Base-by-base conservation (phyloP, 2,888 invertebrate species). In the Polydrusus pterygomalis region DNA sequence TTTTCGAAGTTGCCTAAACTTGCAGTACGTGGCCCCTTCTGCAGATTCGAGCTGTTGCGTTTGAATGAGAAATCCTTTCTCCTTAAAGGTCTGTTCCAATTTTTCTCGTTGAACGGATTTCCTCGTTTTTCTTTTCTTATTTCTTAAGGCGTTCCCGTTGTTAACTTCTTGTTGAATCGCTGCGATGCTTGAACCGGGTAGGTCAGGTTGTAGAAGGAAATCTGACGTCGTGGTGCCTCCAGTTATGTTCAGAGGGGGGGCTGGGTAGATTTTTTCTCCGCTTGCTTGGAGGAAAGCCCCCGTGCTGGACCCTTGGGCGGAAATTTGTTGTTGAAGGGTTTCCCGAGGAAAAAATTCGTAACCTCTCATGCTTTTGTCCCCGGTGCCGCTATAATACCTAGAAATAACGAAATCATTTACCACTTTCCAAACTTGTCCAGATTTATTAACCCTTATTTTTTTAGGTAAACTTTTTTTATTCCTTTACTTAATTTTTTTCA, bases 11-110 rank as follows among this genome's bases (percentile, higher is more conserved):
- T 97, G 97, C 60, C 97, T 88, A 85, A 97, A 97, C 86, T 97
- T 97, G 87, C 97, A 97, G 84, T 97, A 97, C 0, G 97, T 97
- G 0, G 97, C 96, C 0, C 97, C 97, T 85, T 97, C 97, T 0
- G 97, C 96, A 0, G 96, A 96, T 84, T 97, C 96, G 65, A 97
- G 88, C 85, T 97, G 97, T 85, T 97, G 97, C 0, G 97, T 97
- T 85, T 97, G 97, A 71, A 97, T 97, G 62, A 97, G 89, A 85
- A 97, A 97, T 0, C 97, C 97, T 83, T 96, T 96, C 84, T 97
- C 97, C 83, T 96, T 95, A 85, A 97, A 97, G 0, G 96, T 96
- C 86, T 96, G 95, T 86, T 97, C 97, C 8, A 97, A 88, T 84
- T 96, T 96, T 83, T 96, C 96, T 25, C 96, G 88, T 82, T 96